phyloP scores from a whole-genome alignment of 2,113 vertebrate species.

The Jaculus jaculus region DNA sequence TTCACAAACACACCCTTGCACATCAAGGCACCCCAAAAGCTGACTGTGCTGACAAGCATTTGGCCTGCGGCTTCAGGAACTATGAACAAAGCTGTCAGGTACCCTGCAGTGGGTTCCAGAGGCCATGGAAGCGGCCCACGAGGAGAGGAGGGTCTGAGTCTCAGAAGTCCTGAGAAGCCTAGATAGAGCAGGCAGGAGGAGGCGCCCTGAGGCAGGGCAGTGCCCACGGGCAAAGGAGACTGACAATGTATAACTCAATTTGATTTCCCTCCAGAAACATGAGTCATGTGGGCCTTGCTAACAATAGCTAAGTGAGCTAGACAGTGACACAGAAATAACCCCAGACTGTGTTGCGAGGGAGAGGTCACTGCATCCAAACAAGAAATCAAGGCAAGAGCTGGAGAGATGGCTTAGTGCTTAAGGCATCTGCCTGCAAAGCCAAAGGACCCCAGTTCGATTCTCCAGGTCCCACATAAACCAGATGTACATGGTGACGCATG shows the following conservation, averaged over 20 bases:
- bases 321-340: neutral
- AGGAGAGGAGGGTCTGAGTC: neutral
- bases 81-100: neutral
- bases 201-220: neutral
- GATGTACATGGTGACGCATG: too few relatives aligned
- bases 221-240: neutral
- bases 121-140: neutral
- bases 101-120: neutral
- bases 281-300: neutral
- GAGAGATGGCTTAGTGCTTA: too few relatives aligned
- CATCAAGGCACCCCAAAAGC: neutral
- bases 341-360: neutral
- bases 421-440: too few relatives aligned
- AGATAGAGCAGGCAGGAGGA: accelerated
- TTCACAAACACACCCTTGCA: neutral
- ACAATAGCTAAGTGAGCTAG: neutral
- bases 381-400: too few relatives aligned
- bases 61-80: neutral
- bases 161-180: accelerated
- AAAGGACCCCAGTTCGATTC: too few relatives aligned
- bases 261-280: neutral
- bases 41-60: neutral
- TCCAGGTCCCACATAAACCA: too few relatives aligned
- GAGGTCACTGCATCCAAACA: neutral
- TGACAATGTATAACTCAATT: too few relatives aligned